These are phyloP conservation scores for Dichetophora obliterata DNA, from an alignment of 2,888 invertebrate species.

Conservation along the genomic window DNA sequence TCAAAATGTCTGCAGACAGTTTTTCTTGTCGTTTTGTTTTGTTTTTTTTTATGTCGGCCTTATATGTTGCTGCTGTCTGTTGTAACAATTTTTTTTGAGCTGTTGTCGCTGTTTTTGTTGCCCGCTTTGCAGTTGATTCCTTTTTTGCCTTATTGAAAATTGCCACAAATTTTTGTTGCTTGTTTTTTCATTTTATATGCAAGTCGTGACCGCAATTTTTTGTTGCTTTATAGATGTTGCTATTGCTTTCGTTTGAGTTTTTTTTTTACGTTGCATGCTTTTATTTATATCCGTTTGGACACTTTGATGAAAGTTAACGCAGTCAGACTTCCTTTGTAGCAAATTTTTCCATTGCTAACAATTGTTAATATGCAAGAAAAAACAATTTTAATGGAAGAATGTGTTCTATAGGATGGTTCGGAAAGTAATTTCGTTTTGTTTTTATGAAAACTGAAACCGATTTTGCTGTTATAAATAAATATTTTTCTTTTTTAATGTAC, in stretches of 20 bases:
- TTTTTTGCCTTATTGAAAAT: not conserved
- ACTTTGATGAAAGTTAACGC: conserved; percentile 1
- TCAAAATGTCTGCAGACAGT: conserved; percentile 22
- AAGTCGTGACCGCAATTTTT: conserved; percentile 23
- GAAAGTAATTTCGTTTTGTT: too few species aligned
- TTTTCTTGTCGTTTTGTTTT: not conserved
- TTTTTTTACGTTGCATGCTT: not conserved
- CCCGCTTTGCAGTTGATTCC: not conserved
- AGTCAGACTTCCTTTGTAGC: conserved; percentile 3
- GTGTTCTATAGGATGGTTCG: too few species aligned
- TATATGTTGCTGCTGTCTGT: conserved; percentile 6
- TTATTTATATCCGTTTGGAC: conserved; percentile 2
- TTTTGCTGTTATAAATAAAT: too few species aligned
- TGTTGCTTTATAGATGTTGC: not conserved
- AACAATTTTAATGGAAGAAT: too few species aligned
- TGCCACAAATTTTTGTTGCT: not conserved
- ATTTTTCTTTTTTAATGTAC: too few species aligned
- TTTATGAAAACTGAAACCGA: too few species aligned
- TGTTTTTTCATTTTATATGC: conserved; percentile 22
- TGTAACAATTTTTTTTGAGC: conserved; percentile 9
- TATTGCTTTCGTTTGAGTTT: not conserved
- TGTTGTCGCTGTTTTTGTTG: conserved; percentile 23
- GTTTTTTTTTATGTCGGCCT: not conserved
- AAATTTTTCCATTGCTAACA: not conserved
- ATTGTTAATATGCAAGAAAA: too few species aligned